Evolutionary conservation across 2,113 vertebrate genomes (phyloP).

Genomic region (Dicerorhinus sumatrensis): DNA sequence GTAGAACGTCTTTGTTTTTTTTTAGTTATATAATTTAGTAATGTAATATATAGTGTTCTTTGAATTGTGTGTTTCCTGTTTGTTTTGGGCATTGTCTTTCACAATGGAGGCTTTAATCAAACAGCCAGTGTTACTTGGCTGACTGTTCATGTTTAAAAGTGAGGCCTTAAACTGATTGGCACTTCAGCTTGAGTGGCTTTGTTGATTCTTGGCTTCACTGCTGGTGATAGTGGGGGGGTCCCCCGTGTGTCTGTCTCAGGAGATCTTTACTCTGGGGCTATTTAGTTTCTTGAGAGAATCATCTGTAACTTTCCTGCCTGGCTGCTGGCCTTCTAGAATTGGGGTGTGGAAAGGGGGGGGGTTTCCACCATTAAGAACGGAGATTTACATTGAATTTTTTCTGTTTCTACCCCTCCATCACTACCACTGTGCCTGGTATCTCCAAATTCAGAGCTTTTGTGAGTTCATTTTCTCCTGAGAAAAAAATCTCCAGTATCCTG

Average conservation of each 20-base stretch:
- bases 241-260: background rate
- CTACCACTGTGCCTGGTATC: background rate
- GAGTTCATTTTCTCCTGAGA: background rate
- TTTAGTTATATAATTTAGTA: background rate
- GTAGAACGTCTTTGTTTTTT: background rate
- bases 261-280: background rate
- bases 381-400: background rate
- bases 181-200: background rate
- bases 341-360: background rate
- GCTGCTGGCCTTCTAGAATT: background rate
- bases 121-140: constrained; percentile 1
- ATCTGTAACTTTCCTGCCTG: background rate
- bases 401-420: background rate
- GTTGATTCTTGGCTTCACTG: background rate
- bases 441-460: background rate
- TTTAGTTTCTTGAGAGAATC: constrained; percentile 8
- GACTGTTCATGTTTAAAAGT: constrained; percentile 38
- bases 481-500: background rate
- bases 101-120: constrained; percentile 1
- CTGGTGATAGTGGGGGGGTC: background rate
- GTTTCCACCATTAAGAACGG: background rate
- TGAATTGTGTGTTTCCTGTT: background rate
- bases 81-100: constrained; percentile 26
- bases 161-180: background rate
- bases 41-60: background rate